These are phyloP conservation scores for Coelinius sp. DNA, from an alignment of 2,888 invertebrate species.

Conservation along the genomic window DNA sequence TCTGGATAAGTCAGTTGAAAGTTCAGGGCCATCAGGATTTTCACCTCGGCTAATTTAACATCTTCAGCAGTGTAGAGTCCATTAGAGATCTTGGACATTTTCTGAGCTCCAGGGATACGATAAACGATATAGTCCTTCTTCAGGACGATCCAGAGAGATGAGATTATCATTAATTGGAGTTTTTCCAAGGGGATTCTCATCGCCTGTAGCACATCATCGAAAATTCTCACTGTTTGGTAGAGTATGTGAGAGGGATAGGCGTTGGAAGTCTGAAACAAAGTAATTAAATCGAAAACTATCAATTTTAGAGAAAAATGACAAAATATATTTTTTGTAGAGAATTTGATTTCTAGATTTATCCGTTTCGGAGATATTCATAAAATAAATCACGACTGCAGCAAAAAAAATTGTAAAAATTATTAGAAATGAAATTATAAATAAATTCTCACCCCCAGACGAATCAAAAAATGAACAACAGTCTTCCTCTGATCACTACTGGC, in stretches of 20 bases:
- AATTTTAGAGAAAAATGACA: background rate
- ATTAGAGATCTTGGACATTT: background rate
- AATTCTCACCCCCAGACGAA: background rate
- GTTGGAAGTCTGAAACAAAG: background rate
- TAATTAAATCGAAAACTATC: background rate
- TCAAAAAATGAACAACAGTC: background rate
- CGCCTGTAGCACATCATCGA: background rate
- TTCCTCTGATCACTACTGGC: background rate
- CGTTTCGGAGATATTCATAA: too few species aligned
- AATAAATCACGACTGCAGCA: too few species aligned
- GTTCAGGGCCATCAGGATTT: background rate
- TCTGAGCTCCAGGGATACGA: background rate
- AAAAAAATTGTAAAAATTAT: too few species aligned
- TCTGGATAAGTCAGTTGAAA: background rate
- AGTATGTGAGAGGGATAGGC: background rate
- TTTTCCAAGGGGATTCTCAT: background rate
- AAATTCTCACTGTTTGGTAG: background rate
- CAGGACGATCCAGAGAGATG: background rate
- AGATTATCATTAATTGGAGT: background rate
- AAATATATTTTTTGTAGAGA: too few species aligned
- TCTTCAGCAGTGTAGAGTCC: background rate
- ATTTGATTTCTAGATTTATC: too few species aligned
- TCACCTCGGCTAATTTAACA: background rate
- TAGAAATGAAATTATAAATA: background rate
- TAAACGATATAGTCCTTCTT: background rate